A percentile compares a stretch with the other conserved stretches of the same genome.
Evolutionary conservation across 2,113 vertebrate genomes (phyloP).

Genomic region (Ageneiosus marmoratus): DNA sequence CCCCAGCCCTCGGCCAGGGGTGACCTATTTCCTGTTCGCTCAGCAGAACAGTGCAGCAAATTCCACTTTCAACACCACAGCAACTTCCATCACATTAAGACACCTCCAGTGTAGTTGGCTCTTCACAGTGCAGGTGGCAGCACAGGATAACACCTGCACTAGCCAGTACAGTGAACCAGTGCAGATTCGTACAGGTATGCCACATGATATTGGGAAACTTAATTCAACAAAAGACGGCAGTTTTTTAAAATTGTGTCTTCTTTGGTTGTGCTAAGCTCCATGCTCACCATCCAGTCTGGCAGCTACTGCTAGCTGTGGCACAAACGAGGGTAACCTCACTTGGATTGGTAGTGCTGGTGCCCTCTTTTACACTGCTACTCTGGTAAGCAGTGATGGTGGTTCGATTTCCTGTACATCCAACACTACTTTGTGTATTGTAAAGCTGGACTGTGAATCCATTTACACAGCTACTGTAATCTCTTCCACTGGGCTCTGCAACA

Average conservation of each 20-base stretch:
- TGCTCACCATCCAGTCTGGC: slow-evolving; percentile 67
- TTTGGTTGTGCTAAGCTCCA: slow-evolving; percentile 63
- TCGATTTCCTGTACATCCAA: slow-evolving; percentile 62
- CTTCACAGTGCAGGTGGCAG: slow-evolving; percentile 52
- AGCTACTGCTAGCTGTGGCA: slow-evolving; percentile 63
- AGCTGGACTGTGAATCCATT: slow-evolving; percentile 63
- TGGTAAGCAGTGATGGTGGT: slow-evolving; percentile 60
- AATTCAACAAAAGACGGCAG: neutral
- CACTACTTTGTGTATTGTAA: slow-evolving; percentile 61
- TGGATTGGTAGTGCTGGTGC: slow-evolving; percentile 62
- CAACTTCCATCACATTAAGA: slow-evolving; percentile 51
- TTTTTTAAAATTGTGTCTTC: neutral
- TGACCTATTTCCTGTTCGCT: slow-evolving; percentile 60
- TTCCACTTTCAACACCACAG: slow-evolving; percentile 46
- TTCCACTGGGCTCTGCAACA: slow-evolving; percentile 66
- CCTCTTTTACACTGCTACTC: slow-evolving; percentile 61
- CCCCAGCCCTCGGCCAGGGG: slow-evolving; percentile 49
- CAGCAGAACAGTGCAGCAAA: slow-evolving; percentile 21
- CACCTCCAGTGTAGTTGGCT: slow-evolving; percentile 62
- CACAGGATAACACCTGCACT: slow-evolving; percentile 63
- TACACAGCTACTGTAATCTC: slow-evolving; percentile 69
- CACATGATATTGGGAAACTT: neutral
- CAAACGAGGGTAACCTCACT: slow-evolving; percentile 58
- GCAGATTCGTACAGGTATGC: slow-evolving; percentile 64
- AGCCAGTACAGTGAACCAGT: slow-evolving; percentile 58